Conservation (phyloP, 2,797 vertebrate genomes). For the Lagorchestes hirsutus region DNA sequence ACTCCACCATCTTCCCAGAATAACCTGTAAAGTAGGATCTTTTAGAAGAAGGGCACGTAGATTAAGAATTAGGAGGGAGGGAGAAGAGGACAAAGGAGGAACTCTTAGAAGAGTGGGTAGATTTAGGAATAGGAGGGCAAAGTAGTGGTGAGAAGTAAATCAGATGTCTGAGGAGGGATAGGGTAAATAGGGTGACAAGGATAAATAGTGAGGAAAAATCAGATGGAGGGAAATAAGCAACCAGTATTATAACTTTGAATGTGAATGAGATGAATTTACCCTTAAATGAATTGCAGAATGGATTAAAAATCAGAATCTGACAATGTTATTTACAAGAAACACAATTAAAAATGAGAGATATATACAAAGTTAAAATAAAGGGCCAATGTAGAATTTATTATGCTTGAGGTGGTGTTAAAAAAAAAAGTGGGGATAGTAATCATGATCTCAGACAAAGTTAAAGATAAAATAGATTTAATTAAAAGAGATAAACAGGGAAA, state of each 20-base stretch:
- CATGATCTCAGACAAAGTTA: not conserved
- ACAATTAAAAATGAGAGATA: not conserved
- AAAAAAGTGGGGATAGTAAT: not conserved
- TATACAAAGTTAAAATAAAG: not conserved
- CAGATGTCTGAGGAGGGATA: not conserved
- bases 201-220: not conserved
- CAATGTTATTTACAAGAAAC: not conserved
- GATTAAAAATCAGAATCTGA: not conserved
- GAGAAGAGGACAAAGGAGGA: too few relatives aligned
- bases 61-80: too few relatives aligned
- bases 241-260: not conserved
- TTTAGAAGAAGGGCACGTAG: not conserved
- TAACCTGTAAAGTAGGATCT: not conserved
- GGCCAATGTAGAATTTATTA: too few relatives aligned
- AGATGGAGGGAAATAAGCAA: not conserved
- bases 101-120: too few relatives aligned
- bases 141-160: too few relatives aligned
- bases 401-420: too few relatives aligned
- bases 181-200: too few relatives aligned
- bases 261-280: not conserved
- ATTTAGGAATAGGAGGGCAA: not conserved
- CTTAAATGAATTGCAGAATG: not conserved
- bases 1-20: too few relatives aligned
- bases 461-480: not conserved
- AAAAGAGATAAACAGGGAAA: not conserved